Conservation (phyloP, 2,797 vertebrate genomes). For the Thalassophryne amazonica region DNA sequence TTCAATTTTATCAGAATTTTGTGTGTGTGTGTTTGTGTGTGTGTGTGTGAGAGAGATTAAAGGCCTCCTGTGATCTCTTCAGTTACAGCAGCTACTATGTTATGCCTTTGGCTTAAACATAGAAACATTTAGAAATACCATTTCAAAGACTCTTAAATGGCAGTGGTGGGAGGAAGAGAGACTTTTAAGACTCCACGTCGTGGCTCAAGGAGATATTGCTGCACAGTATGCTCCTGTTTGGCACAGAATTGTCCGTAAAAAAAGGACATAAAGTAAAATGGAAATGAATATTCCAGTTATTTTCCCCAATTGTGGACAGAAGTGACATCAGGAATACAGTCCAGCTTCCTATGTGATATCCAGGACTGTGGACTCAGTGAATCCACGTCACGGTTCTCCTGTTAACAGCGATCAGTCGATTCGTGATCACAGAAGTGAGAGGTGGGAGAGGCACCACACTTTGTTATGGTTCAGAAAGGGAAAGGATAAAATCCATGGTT, state of each 20-base stretch:
- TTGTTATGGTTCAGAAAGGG: no score
- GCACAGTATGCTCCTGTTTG: conserved; percentile 9
- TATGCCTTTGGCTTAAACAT: background rate
- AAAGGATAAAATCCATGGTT: no score
- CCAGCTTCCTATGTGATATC: conserved; percentile 27
- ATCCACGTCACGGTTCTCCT: no score
- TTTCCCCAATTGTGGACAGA: conserved; percentile 18
- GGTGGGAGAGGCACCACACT: no score
- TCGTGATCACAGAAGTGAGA: no score
- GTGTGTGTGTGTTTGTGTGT: no score
- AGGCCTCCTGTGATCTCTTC: background rate
- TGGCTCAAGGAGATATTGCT: background rate
- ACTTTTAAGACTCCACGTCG: conserved; percentile 3
- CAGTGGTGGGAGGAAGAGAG: background rate
- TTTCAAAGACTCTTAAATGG: conserved; percentile 14
- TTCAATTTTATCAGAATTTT: no score
- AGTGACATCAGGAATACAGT: conserved; percentile 7
- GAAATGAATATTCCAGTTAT: conserved; percentile 29
- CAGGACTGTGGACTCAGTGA: background rate
- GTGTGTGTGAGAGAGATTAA: no score
- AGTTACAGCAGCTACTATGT: background rate
- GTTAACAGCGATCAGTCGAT: no score
- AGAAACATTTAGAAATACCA: conserved; percentile 1
- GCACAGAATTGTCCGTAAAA: background rate
- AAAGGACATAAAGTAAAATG: conserved; percentile 11